Conservation (phyloP, 2,797 vertebrate species). For the Gadopsis marmoratus region DNA sequence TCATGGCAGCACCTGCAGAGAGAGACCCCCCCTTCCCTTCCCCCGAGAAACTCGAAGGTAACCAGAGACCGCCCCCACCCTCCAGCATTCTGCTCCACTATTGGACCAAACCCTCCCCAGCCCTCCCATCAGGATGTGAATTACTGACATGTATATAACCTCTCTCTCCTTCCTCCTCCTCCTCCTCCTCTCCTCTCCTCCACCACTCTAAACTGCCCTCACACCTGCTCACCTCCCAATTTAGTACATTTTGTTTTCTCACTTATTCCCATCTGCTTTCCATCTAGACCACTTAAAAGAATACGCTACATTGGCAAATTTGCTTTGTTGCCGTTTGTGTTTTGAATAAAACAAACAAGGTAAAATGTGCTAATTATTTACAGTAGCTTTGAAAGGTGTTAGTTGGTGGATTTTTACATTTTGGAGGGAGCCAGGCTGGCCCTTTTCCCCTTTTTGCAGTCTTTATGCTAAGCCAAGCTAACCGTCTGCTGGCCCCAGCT, state of each 20-base stretch:
- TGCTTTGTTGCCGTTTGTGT: background rate
- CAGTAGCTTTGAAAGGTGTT: background rate
- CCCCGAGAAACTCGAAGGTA: slow-evolving; percentile 55
- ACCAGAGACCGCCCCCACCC: slow-evolving; percentile 46
- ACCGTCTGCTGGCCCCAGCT: background rate
- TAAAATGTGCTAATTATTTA: background rate
- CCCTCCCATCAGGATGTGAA: slow-evolving; percentile 42
- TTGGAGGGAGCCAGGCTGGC: background rate
- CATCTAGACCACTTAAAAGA: background rate
- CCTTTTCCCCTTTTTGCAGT: background rate
- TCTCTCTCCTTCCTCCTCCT: background rate
- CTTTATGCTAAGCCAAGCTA: background rate
- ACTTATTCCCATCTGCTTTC: background rate
- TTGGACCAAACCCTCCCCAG: slow-evolving; percentile 60
- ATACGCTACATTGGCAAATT: background rate
- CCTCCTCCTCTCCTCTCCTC: background rate
- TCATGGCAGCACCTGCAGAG: slow-evolving; percentile 68
- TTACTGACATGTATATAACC: slow-evolving; percentile 21
- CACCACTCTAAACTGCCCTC: background rate
- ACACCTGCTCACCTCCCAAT: background rate
- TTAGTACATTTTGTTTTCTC: background rate
- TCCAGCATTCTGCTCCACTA: slow-evolving; percentile 38
- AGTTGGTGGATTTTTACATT: slow-evolving; percentile 5
- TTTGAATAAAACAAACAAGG: background rate
- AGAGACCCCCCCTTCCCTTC: slow-evolving; percentile 3